A percentile compares a stretch with the other conserved stretches of the same genome.
Conservation (phyloP, 2,888 invertebrate species). For the Melieria crassipennis region DNA sequence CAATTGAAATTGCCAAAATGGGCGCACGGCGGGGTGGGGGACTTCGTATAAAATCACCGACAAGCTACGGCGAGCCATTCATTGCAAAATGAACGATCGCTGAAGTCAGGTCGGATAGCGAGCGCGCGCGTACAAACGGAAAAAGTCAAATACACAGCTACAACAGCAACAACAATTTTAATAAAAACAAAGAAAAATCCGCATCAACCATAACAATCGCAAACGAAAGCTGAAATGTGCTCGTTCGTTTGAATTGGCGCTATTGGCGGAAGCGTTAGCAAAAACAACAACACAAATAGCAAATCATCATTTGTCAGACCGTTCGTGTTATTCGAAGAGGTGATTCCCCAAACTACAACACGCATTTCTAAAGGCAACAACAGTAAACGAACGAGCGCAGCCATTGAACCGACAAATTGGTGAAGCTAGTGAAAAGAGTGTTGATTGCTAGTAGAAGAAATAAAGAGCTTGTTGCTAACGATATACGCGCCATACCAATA, state of each 20-base stretch:
- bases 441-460: background rate
- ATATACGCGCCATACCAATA: too few species aligned
- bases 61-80: constrained; percentile 29
- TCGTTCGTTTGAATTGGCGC: background rate
- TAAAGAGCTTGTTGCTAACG: background rate
- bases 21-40: constrained; percentile 9
- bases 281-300: too few species aligned
- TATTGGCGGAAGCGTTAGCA: background rate
- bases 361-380: background rate
- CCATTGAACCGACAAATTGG: constrained; percentile 1
- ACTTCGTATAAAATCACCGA: constrained; percentile 40
- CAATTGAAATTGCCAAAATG: constrained; percentile 12
- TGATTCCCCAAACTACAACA: constrained; percentile 1
- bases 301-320: background rate
- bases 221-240: constrained; percentile 5
- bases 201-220: constrained; percentile 2
- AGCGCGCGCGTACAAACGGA: constrained; percentile 1
- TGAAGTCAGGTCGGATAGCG: constrained; percentile 3
- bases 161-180: background rate
- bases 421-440: background rate
- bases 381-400: constrained; percentile 15
- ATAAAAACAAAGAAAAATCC: background rate
- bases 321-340: background rate
- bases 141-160: background rate
- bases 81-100: constrained; percentile 37